Evolutionary conservation across 2,888 invertebrate genomes (phyloP), one percentile per base, ranked within the genome.

Genomic region (Cancer borealis): DNA sequence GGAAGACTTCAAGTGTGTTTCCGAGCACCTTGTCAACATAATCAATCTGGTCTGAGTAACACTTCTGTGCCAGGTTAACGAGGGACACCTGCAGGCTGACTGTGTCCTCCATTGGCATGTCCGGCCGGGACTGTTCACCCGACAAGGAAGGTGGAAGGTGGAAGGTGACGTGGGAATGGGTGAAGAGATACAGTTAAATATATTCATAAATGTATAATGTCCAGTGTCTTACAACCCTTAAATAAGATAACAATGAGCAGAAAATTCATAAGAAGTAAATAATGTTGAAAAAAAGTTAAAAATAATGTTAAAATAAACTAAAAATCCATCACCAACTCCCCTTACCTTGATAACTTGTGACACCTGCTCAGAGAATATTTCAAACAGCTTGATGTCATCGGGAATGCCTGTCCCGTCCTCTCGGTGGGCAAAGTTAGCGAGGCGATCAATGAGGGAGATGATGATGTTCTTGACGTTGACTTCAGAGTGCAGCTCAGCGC

Each of bases 391-490:
- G 26, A 99, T 98, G 96, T 99, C 98, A 95, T 98, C 97, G 47
- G 98, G 98, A 96, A 98, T 98, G 79, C 97, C 95, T 39, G 90
- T 73, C 30, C 95, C 95, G 91, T 96, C 98, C 97, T 92, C 97
- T 97, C 96, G 98, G 97, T 97, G 98, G 98, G 98, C 98, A 96
- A 98, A 98, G 0, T 98, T 97, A 0, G 98, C 98, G 88, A 99
- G 97, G 39, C 99, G 97, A 96, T 99, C 99, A 96, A 99, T 99
- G 60, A 99, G 97, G 1, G 99, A 98, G 96, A 99, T 99, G 95
- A 99, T 99, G 95, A 99, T 99, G 96, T 99, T 99, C 97, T 99
- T 99, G 10, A 99, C 99, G 97, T 99, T 99, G 17, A 99, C 99
- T 12, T 98, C 98, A 0, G 98, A 98, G 96, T 99, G 99, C 0